Evolutionary conservation across 2,888 invertebrate genomes (phyloP), one percentile per base, ranked within the genome.

Genomic region (Alloscopus bannaensis): DNA sequence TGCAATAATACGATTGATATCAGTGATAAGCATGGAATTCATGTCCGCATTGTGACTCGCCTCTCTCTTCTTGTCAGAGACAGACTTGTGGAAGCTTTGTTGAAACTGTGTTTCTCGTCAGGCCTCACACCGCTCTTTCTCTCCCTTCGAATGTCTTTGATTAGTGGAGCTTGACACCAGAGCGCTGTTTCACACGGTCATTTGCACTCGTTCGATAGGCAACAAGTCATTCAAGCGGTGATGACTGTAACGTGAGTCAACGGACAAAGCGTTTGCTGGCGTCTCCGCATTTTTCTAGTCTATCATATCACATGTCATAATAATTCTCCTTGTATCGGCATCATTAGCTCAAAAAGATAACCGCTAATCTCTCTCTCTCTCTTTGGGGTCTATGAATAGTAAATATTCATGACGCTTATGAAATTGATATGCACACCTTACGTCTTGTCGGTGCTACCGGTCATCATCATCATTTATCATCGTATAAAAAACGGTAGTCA

Each of bases 1-100:
- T 65, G 73, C 40, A 65, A 65, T 57, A 29, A 20, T 20, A n/a
- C 16, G 59, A 29, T 28, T 31, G 59, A n/a, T n/a, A n/a, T n/a
- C n/a, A n/a, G n/a, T n/a, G 57, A 62, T 62, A 24, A 66, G 42
- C 22, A 52, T 52, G 52, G 52, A 52, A 59, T 59, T 31, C 59
- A 59, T 59, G 59, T 59, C 59, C 59, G 59, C 26, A 29, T 59
- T 59, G 31, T 59, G 16, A 42, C 18, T n/a, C n/a, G n/a, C n/a
- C n/a, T n/a, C n/a, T n/a, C n/a, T n/a, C n/a, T n/a, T n/a, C n/a
- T n/a, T 20, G 59, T 28, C 31, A n/a, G 42, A 16, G 40, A 24
- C 16, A 26, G 31, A 55, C 55, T 26, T 26, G 55, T 26, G 55
- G n/a, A 26, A 71, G 36, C 20, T 24, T 22, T 22, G 24, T 22